Base-by-base conservation (phyloP, 1,140 invertebrate genomes). In the Spodoptera litura region DNA sequence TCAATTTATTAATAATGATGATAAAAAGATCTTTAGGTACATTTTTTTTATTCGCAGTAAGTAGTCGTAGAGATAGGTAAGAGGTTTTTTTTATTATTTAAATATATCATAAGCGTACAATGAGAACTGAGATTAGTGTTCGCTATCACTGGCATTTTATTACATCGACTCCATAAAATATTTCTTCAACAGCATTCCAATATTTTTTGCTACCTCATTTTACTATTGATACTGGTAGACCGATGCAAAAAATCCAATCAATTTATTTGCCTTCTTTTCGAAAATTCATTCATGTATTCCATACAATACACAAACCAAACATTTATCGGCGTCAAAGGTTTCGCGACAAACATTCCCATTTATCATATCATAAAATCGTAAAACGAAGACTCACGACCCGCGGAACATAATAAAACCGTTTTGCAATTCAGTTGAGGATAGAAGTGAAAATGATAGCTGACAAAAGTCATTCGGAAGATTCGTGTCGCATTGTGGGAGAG, bases 391-490 rank as follows among this genome's bases (percentile, higher is more conserved):
- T 81, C 84, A 79, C 83, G 85, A 87, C 84, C 87, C 86, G 81
- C 85, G 84, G 87, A 82, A 88, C 81, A 91, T 86, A 89, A 91
- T 90, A 87, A 87, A 87, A 87, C 78, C 76, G 79, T 87, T 88
- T 85, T 62, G 83, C 86, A 79, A 87, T 83, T 87, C 85, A 85
- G 83, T 77, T 62, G 77, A 71, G 62, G 64, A 78, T 80, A 84
- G 83, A 92, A 90, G 90, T 92, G 93, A 91, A 90, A 91, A 93
- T 93, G 88, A 93, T 87, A 91, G 82, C 84, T 82, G 81, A 89
- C 88, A 92, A 93, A 89, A 88, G 89, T 91, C 84, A 88, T 90
- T 88, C 84, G 80, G 86, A 80, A 88, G 83, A 88, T 86, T 85
- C 78, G 52, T 78, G 68, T 64, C 70, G 82, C 82, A 90, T 93